A percentile compares a stretch with the other conserved stretches of the same genome.
phyloP scores from a whole-genome alignment of 2,113 vertebrate species.

The Cyphomyrus discorhynchus region DNA sequence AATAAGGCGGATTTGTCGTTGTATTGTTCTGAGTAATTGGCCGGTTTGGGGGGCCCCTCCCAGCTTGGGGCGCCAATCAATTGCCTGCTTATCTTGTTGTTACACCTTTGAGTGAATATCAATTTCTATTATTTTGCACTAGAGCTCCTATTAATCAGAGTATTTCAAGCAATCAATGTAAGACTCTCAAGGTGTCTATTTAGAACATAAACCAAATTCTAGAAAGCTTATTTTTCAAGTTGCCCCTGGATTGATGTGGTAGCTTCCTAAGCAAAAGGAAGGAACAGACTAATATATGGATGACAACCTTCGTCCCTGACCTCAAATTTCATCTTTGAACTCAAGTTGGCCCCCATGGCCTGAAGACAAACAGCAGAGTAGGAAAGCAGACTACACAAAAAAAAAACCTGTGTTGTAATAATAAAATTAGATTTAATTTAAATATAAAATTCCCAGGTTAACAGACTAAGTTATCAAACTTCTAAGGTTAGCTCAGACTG shows the following conservation, averaged over 20 bases:
- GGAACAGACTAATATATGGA: background rate
- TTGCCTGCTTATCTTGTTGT: background rate
- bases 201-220: background rate
- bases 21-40: background rate
- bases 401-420: background rate
- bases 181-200: background rate
- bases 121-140: background rate
- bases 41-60: background rate
- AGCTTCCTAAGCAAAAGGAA: background rate
- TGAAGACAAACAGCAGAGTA: background rate
- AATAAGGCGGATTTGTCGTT: background rate
- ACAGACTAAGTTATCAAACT: background rate
- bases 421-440: background rate
- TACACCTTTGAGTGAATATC: background rate
- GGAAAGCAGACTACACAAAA: background rate
- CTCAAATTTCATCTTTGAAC: background rate
- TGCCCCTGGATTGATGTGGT: background rate
- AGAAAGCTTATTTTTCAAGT: background rate
- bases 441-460: background rate
- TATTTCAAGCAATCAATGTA: background rate
- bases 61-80: background rate
- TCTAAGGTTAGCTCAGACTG: background rate
- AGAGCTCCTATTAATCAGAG: background rate
- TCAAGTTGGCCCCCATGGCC: background rate
- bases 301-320: background rate